Evolutionary conservation across 2,888 invertebrate species (phyloP).

Genomic region (Carcina quercana): DNA sequence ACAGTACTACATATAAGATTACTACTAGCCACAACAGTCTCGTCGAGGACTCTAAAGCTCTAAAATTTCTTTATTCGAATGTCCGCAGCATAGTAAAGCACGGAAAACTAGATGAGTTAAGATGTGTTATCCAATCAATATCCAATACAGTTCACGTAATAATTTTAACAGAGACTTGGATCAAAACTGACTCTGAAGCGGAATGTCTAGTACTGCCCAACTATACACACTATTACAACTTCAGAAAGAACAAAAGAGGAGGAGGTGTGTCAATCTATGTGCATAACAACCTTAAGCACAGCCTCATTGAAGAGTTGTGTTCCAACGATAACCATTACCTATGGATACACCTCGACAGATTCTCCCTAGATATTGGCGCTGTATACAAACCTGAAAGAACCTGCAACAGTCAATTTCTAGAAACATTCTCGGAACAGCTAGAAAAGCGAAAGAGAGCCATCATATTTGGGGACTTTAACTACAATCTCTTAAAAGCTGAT

Average conservation of each 20-base stretch:
- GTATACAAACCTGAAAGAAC: constrained; percentile 10
- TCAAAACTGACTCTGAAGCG: constrained; percentile 9
- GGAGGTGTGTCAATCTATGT: constrained; percentile 21
- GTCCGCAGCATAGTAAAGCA: not conserved
- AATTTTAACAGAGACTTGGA: constrained; percentile 10
- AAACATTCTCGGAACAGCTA: constrained; percentile 3
- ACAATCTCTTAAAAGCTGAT: constrained; percentile 2
- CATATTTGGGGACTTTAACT: constrained; percentile 11
- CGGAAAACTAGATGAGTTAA: not conserved
- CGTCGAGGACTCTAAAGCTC: not conserved
- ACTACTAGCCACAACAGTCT: not conserved
- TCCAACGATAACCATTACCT: constrained; percentile 16
- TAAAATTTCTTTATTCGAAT: not conserved
- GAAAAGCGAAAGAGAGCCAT: constrained; percentile 3
- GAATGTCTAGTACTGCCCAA: not conserved
- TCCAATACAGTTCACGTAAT: not conserved
- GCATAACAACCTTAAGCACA: constrained; percentile 16
- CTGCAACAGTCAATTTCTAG: constrained; percentile 3
- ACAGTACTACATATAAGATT: not conserved
- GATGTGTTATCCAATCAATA: not conserved
- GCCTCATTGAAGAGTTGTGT: constrained; percentile 12
- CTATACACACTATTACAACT: constrained; percentile 20
- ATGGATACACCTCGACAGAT: constrained; percentile 15
- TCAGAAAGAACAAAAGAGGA: constrained; percentile 13
- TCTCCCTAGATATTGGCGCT: constrained; percentile 13